Evolutionary conservation across 2,888 invertebrate species (phyloP).

Genomic region (Heterodera filipjevi): DNA sequence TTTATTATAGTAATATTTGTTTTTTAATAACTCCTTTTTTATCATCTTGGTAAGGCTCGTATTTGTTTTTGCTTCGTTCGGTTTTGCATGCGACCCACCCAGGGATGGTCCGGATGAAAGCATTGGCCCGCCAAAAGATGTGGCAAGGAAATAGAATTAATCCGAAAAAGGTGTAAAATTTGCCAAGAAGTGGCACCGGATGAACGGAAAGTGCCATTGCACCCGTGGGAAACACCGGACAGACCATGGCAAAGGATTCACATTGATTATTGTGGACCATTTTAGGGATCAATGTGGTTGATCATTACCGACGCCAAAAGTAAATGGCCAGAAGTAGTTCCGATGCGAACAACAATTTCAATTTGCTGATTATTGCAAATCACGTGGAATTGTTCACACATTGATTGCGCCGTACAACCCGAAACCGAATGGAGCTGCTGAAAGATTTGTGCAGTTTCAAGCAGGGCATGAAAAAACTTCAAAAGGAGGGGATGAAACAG

Average conservation of each 20-base stretch:
- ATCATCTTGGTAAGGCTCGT: no score
- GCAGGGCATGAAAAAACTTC: not conserved
- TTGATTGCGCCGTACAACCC: not conserved
- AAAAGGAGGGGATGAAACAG: not conserved
- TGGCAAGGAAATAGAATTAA: no score
- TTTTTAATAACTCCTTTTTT: no score
- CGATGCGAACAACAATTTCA: not conserved
- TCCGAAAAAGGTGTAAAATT: no score
- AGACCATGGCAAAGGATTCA: conserved; percentile 66
- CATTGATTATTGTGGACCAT: conserved; percentile 67
- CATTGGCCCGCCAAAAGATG: no score
- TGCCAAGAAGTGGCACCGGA: not conserved
- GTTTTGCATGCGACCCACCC: no score
- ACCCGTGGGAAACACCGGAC: conserved; percentile 38
- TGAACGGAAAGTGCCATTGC: conserved; percentile 25
- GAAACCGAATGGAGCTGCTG: not conserved
- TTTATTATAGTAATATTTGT: no score
- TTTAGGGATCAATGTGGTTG: conserved; percentile 58
- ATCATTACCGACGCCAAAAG: conserved; percentile 8
- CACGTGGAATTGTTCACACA: not conserved
- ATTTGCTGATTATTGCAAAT: not conserved
- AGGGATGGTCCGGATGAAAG: no score
- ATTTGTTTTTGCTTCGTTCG: no score
- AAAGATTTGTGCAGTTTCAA: not conserved
- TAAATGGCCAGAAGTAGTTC: conserved; percentile 18